Base-by-base conservation (phyloP, 2,888 invertebrate species). In the Lysandra coridon region DNA sequence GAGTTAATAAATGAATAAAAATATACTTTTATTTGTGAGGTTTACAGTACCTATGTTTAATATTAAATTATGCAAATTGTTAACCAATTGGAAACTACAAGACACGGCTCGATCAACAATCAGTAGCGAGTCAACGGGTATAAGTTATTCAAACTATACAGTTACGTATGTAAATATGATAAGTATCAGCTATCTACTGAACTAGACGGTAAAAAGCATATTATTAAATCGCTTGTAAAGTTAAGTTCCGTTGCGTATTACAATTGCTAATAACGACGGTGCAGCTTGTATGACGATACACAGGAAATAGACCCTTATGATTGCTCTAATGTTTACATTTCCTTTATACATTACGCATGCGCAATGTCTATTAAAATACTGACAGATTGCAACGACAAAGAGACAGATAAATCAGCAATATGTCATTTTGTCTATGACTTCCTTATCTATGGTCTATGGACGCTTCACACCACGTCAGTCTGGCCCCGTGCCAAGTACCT, bases 121-220 rank as follows among this genome's bases (percentile, higher is more conserved):
- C 69, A 33, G 69, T 69, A 37, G 33, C 33, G 14, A 33, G 30
- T 12, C 30, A 12, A 30, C 30, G 64, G 64, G 64, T 30, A 62
- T 23, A 2, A 62, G 23, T 69, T 14, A 69, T 33, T 10, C 33
- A 69, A 69, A 37, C 14, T 14, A 14, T 10, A 37, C 69, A 33
- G 69, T 69, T 69, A 69, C 37, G 33, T 69, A 37, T 69, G 69
- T 69, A 37, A 69, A 69, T 69, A 69, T 57, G 57, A 57, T 69
- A 69, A 33, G 4, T 33, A 69, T 69, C 69, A 33, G 69, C 69
- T 33, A 69, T 33, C 69, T 17, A 33, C 14, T 17, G 57, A 57
- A 57, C 57, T 17, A 37, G 69, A 64, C 69, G 33, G 69, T 37
- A 69, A 37, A 30, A 69, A 37, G 37, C 69, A 33, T 69, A 69